Percentiles rank a stretch among this genome's conserved stretches.
These are phyloP conservation scores for Sebastes kiyomatsui DNA, from an alignment of 2,797 vertebrate genomes.

Conservation along the genomic window DNA sequence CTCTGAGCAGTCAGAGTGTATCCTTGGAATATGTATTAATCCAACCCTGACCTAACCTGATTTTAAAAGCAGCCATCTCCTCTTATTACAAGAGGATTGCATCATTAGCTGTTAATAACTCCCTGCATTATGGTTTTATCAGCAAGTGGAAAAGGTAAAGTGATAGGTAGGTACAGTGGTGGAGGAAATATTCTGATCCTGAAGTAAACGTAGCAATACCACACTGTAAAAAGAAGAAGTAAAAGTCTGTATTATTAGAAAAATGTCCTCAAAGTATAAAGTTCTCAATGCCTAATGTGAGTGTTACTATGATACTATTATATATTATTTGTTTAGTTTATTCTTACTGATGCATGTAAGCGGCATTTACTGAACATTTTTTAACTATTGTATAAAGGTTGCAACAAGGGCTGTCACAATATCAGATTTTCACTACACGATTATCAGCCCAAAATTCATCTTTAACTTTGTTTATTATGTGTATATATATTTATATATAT, in stretches of 20 bases:
- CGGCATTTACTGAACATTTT: too few relatives aligned
- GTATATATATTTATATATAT: too few relatives aligned
- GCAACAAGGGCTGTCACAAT: too few relatives aligned
- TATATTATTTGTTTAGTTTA: not conserved
- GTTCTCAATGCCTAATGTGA: not conserved
- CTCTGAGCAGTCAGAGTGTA: not conserved
- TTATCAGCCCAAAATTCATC: too few relatives aligned
- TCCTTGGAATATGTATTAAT: constrained; percentile 49
- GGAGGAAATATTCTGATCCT: not conserved
- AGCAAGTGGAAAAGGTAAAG: not conserved
- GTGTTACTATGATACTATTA: not conserved
- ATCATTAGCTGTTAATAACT: constrained; percentile 14
- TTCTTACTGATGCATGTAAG: not conserved
- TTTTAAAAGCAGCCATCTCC: constrained; percentile 7
- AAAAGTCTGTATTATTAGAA: not conserved
- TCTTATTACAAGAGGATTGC: constrained; percentile 14
- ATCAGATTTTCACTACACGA: too few relatives aligned
- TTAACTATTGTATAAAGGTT: not conserved
- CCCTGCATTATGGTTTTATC: not conserved
- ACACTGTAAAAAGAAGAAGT: not conserved
- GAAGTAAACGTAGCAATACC: not conserved
- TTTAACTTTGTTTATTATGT: too few relatives aligned
- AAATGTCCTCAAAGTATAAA: not conserved
- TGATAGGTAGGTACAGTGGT: not conserved
- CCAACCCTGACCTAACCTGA: constrained; percentile 18